phyloP scores from a whole-genome alignment of 1,140 invertebrate genomes.

The Tetragnatha versicolor region DNA sequence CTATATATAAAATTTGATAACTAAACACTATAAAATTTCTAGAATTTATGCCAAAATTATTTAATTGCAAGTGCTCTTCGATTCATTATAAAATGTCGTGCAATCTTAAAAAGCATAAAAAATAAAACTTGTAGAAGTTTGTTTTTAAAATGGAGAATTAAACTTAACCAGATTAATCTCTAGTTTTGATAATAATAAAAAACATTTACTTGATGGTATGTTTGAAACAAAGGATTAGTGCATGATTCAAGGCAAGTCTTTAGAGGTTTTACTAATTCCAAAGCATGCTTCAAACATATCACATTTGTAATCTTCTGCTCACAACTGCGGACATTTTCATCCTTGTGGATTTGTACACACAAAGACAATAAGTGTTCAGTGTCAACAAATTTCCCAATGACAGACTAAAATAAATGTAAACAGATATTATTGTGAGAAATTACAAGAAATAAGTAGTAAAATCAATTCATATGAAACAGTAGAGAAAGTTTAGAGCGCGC shows the following conservation, averaged over 20 bases:
- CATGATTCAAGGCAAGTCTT: conserved; percentile 61
- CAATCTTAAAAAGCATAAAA: not conserved
- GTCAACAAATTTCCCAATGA: conserved; percentile 70
- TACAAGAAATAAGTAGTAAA: too few species aligned
- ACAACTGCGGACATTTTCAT: conserved; percentile 69
- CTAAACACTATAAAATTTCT: too few species aligned
- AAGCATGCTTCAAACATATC: conserved; percentile 78
- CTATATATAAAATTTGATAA: too few species aligned
- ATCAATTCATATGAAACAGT: too few species aligned
- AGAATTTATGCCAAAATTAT: too few species aligned
- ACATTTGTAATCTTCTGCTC: conserved; percentile 82
- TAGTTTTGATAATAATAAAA: not conserved
- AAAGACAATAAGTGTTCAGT: conserved; percentile 71
- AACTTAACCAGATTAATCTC: not conserved
- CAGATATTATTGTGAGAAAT: too few species aligned
- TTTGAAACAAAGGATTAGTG: conserved; percentile 69
- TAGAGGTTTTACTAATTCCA: conserved; percentile 76
- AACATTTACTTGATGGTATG: conserved; percentile 69
- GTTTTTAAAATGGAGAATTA: not conserved
- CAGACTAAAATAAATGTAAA: conserved; percentile 59
- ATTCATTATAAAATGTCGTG: not conserved
- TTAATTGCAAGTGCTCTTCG: too few species aligned
- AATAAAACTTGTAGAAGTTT: not conserved
- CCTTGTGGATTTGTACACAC: conserved; percentile 69
- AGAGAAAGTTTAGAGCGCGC: too few species aligned